Evolutionary conservation across 2,797 vertebrate species (phyloP).

Genomic region (Cephalopachus bancanus): DNA sequence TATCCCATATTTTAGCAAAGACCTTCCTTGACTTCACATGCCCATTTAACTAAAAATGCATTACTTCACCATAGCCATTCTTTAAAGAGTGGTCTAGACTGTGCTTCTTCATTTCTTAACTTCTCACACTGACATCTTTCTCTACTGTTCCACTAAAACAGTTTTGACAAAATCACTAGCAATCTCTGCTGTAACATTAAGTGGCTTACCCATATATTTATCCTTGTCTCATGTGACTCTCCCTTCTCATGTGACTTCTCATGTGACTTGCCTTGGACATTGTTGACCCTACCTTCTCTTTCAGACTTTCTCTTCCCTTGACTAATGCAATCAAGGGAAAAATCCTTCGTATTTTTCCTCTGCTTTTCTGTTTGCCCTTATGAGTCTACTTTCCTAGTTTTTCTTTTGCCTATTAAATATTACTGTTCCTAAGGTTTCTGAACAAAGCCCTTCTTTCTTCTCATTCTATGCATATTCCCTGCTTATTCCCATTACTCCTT

Average conservation of each 20-base stretch:
- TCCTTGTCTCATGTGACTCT: background rate
- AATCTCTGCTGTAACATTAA: background rate
- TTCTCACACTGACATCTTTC: slow-evolving; percentile 8
- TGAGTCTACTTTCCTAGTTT: slow-evolving; percentile 15
- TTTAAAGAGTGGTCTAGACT: background rate
- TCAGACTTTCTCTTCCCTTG: background rate
- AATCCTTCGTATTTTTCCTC: slow-evolving; percentile 26
- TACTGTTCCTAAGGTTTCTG: background rate
- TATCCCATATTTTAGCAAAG: slow-evolving; percentile 32
- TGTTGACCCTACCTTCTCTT: background rate
- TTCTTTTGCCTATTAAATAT: slow-evolving; percentile 45
- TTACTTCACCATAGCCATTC: background rate
- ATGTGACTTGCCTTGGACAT: background rate
- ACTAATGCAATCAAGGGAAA: background rate
- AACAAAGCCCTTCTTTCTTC: background rate
- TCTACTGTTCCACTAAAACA: background rate
- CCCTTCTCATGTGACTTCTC: background rate
- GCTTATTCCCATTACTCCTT: background rate
- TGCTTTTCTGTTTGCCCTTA: background rate
- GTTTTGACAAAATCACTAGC: background rate
- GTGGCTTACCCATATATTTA: background rate
- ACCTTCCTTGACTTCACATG: background rate
- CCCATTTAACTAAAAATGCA: background rate
- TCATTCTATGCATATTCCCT: background rate
- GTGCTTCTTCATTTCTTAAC: background rate